Conservation (phyloP, 1,140 invertebrate genomes). For the Brachionus paranguensis region DNA sequence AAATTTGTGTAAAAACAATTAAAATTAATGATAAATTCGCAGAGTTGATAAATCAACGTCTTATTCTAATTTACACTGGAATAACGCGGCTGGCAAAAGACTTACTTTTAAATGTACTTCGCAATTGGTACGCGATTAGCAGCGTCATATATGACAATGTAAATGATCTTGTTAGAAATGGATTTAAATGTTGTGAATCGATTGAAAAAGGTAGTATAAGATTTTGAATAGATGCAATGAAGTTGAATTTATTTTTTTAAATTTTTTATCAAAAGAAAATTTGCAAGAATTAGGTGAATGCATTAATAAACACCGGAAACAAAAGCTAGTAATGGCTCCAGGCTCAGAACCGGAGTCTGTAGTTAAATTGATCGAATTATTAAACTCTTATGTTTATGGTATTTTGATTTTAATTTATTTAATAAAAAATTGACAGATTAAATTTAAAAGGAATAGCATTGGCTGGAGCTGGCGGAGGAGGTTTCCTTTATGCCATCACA, state of each 20-base stretch:
- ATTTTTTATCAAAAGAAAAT: conserved; percentile 46
- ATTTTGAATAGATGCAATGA: background rate
- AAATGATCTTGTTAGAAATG: conserved; percentile 49
- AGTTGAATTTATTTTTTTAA: background rate
- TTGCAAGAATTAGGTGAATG: conserved; percentile 51
- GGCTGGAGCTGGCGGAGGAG: conserved; percentile 58
- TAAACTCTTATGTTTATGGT: conserved; percentile 49
- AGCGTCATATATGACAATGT: conserved; percentile 53
- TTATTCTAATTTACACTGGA: conserved; percentile 59
- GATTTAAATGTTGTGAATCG: conserved; percentile 49
- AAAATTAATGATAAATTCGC: conserved; percentile 46
- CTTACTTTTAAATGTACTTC: conserved; percentile 57
- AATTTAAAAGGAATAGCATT: conserved; percentile 42
- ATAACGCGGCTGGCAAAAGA: conserved; percentile 60
- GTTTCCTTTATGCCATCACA: conserved; percentile 55
- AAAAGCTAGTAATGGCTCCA: conserved; percentile 58
- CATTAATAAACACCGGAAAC: conserved; percentile 55
- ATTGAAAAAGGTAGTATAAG: conserved; percentile 49
- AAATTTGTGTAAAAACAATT: conserved; percentile 49
- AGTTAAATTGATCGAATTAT: conserved; percentile 47
- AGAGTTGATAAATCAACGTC: conserved; percentile 50
- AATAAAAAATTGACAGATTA: too few species aligned
- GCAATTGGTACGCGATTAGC: conserved; percentile 59
- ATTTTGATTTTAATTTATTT: conserved; percentile 41
- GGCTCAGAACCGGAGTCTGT: conserved; percentile 56